Evolutionary conservation across 2,888 invertebrate species (phyloP), one percentile per base, ranked within the genome.

Genomic region (Steinernema scapterisci): DNA sequence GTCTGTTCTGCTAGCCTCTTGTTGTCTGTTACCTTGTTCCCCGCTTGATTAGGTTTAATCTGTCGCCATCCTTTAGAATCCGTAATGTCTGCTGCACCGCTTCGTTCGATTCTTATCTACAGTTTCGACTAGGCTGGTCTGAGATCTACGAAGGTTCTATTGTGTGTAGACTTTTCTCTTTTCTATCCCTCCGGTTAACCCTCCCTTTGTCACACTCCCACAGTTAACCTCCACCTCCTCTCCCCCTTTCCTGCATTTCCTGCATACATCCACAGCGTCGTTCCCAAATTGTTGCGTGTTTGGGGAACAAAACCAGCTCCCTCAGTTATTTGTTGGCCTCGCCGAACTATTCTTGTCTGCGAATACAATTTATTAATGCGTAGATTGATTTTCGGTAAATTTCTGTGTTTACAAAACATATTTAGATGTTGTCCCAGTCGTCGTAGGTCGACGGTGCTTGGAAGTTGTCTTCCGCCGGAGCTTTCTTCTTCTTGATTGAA

Each of bases 351-450:
- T n/a, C 63, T 7, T 25, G 27, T 27, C 63, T 31, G 27, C 63
- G 27, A 63, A 63, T 31, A 19, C 31, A 63, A 63, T 31, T 63
- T 52, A 52, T 25, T 63, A 19, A 21, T 25, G 31, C 38, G 25
- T 63, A 25, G 16, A 63, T 63, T 16, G 31, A 63, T 31, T 63
- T 63, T 63, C 63, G 63, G 31, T 63, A 63, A 63, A 63, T n/a
- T 16, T 63, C n/a, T n/a, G 48, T 5, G 19, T 31, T 31, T 13
- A 63, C 31, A 25, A 63, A 31, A 31, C 63, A 63, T 5, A 16
- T 11, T 80, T 77, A 85, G 76, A 85, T 74, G 71, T 83, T 84
- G 70, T 85, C 86, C 86, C 86, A 86, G 43, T 85, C 86, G 70
- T 85, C 86, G 75, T 85, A 86, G 21, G 83, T 83, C 0, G 84